phyloP scores from a whole-genome alignment of 2,797 vertebrate genomes.

The Xenentodon cancila region DNA sequence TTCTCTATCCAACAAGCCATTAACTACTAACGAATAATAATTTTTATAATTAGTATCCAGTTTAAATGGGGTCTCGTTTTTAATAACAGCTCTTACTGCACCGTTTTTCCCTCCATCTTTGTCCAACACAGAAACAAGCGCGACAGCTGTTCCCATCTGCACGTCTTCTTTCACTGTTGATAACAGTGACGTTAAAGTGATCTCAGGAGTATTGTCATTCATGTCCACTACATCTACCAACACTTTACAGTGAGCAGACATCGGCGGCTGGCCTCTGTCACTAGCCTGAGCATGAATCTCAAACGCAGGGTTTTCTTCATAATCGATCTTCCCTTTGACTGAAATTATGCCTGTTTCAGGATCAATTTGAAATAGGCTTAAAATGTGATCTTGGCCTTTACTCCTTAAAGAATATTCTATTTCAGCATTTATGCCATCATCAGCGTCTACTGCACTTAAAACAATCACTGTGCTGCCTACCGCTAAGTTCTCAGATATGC shows the following conservation, averaged over 20 bases:
- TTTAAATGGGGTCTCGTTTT: constrained; percentile 59
- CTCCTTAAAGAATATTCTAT: constrained; percentile 64
- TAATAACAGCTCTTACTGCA: constrained; percentile 39
- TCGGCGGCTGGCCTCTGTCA: constrained; percentile 58
- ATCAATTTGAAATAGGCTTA: constrained; percentile 60
- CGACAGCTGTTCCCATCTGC: constrained; percentile 54
- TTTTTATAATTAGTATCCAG: constrained; percentile 67
- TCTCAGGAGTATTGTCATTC: constrained; percentile 72
- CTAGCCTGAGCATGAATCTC: constrained; percentile 63
- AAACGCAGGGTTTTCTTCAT: constrained; percentile 72
- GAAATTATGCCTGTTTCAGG: constrained; percentile 36
- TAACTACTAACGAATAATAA: constrained; percentile 63
- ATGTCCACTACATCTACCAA: constrained; percentile 67
- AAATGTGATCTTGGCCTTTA: constrained; percentile 51
- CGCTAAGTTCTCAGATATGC: constrained; percentile 53
- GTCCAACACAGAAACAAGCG: constrained; percentile 66
- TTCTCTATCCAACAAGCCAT: constrained; percentile 59
- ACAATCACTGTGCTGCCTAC: constrained; percentile 26
- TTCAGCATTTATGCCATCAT: constrained; percentile 64
- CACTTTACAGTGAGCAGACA: constrained; percentile 67
- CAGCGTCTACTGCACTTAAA: constrained; percentile 63
- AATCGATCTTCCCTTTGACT: constrained; percentile 53
- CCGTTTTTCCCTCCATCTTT: constrained; percentile 69
- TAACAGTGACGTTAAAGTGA: constrained; percentile 61
- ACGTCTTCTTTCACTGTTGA: constrained; percentile 57